phyloP scores from a whole-genome alignment of 2,113 vertebrate genomes.

The Tetraodon nigroviridis region DNA sequence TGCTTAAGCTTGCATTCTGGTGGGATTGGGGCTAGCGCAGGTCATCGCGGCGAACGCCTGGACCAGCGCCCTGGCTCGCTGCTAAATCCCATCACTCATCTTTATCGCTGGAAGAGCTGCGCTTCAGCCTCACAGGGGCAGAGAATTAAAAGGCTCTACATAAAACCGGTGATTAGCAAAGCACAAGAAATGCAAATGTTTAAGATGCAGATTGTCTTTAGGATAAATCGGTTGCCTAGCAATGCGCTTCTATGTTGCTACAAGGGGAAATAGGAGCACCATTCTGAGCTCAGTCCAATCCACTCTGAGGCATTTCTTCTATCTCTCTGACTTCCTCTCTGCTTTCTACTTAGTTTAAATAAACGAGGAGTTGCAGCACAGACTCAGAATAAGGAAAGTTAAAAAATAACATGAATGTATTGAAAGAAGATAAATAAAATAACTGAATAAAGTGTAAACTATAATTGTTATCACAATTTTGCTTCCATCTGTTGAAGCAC shows the following conservation, averaged over 20 bases:
- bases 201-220: constrained; percentile 18
- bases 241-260: constrained; percentile 1
- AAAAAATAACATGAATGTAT: too few relatives aligned
- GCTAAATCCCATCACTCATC: constrained; percentile 58
- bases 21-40: constrained; percentile 50
- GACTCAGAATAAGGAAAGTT: too few relatives aligned
- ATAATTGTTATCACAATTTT: too few relatives aligned
- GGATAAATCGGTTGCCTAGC: background rate
- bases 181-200: constrained; percentile 10
- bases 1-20: constrained; percentile 47
- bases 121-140: constrained; percentile 21
- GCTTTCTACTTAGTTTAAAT: background rate
- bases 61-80: constrained; percentile 51
- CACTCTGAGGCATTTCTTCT: constrained; percentile 22
- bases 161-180: constrained; percentile 26
- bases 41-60: constrained; percentile 38
- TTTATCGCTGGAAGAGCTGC: constrained; percentile 46
- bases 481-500: too few relatives aligned
- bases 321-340: constrained; percentile 1
- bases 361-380: too few relatives aligned
- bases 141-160: constrained; percentile 39
- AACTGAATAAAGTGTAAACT: too few relatives aligned
- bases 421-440: too few relatives aligned
- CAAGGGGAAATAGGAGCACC: constrained; percentile 24
- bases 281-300: constrained; percentile 26